phyloP scores from a whole-genome alignment of 2,113 vertebrate genomes.

The Ophthalmotilapia sp. region DNA sequence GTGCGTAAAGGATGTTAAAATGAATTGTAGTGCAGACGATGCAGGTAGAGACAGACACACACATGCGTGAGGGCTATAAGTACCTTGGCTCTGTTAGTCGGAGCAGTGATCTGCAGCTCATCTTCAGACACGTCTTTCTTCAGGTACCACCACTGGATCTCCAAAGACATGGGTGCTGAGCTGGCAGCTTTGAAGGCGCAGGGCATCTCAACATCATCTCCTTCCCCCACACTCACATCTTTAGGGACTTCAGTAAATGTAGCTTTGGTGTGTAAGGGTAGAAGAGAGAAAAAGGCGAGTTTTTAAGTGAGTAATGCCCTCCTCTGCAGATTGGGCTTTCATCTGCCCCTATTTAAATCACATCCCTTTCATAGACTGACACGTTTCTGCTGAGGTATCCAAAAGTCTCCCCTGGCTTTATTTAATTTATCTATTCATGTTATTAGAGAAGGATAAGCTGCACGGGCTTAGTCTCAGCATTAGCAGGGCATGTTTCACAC shows the following conservation, averaged over 20 bases:
- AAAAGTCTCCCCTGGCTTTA: not conserved
- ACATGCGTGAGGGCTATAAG: not conserved
- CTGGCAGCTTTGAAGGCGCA: slow-evolving; percentile 88
- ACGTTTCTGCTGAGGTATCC: not conserved
- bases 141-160: slow-evolving; percentile 97
- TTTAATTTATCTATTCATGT: not conserved
- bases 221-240: slow-evolving; percentile 90
- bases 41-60: not conserved
- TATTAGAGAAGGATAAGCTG: not conserved
- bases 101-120: slow-evolving; percentile 81
- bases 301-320: not conserved
- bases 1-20: not conserved
- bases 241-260: slow-evolving; percentile 92
- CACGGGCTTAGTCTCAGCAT: not conserved
- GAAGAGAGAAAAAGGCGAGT: not conserved
- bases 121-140: slow-evolving; percentile 79
- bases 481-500: not conserved
- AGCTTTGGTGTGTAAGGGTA: slow-evolving; percentile 66
- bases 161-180: slow-evolving; percentile 86
- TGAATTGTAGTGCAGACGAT: not conserved
- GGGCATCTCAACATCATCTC: slow-evolving; percentile 95
- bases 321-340: not conserved
- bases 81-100: slow-evolving; percentile 85
- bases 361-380: not conserved
- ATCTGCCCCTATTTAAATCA: not conserved